A percentile compares a stretch with the other conserved stretches of the same genome.
phyloP scores from a whole-genome alignment of 1,140 invertebrate species.

The Neodiprion virginianus region DNA sequence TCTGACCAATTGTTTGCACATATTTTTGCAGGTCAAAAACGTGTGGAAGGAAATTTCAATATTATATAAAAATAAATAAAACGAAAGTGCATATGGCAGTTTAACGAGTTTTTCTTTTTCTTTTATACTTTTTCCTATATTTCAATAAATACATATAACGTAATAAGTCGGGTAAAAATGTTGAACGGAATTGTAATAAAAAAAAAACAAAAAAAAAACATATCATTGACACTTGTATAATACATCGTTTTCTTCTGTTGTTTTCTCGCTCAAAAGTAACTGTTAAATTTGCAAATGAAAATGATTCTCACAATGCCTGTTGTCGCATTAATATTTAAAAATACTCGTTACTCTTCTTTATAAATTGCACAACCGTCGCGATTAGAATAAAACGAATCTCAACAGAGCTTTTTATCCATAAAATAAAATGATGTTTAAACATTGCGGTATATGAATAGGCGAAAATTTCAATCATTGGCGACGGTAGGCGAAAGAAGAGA shows the following conservation, averaged over 20 bases:
- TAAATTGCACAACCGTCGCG: background rate
- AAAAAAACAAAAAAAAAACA: background rate
- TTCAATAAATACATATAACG: slow-evolving; percentile 2
- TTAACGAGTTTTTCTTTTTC: background rate
- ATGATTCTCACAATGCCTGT: background rate
- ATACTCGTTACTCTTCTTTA: background rate
- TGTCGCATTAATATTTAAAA: background rate
- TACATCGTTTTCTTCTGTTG: background rate
- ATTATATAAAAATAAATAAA: background rate
- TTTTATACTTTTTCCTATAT: background rate
- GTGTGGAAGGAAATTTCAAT: no score
- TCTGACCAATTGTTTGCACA: no score
- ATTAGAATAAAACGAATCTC: no score
- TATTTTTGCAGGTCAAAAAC: no score
- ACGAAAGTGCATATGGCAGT: background rate
- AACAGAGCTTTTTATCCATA: background rate
- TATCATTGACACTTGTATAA: background rate
- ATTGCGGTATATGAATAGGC: background rate
- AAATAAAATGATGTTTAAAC: background rate
- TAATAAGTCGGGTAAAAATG: background rate
- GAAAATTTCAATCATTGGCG: background rate
- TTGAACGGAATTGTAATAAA: background rate
- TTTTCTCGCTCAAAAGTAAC: background rate
- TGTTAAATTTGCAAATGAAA: background rate
- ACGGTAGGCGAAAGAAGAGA: background rate